Conservation (phyloP, 2,797 vertebrate genomes). For the Euthynnus affinis region DNA sequence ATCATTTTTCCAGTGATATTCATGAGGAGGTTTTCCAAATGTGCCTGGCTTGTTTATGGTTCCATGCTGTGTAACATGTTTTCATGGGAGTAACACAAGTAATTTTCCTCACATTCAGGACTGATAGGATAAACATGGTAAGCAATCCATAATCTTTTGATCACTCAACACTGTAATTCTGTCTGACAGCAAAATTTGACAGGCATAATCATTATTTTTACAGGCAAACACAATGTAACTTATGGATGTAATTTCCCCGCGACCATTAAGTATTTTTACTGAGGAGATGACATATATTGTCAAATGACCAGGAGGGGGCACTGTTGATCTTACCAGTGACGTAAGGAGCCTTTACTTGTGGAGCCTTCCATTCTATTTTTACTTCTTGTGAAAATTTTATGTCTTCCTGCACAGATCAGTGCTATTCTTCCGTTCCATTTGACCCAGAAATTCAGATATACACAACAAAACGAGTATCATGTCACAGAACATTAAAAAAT, state of each 20-base stretch:
- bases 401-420: slow-evolving; percentile 66
- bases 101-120: slow-evolving; percentile 36
- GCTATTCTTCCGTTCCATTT: slow-evolving; percentile 61
- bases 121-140: slow-evolving; percentile 60
- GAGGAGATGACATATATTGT: background rate
- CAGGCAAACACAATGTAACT: slow-evolving; percentile 18
- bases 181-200: slow-evolving; percentile 22
- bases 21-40: slow-evolving; percentile 19
- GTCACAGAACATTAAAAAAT: slow-evolving; percentile 26
- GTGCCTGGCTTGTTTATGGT: slow-evolving; percentile 9
- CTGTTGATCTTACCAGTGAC: slow-evolving; percentile 64
- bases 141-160: slow-evolving; percentile 45
- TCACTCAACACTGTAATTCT: slow-evolving; percentile 32
- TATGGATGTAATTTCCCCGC: slow-evolving; percentile 6
- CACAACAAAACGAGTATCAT: slow-evolving; percentile 45
- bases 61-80: slow-evolving; percentile 30
- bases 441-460: slow-evolving; percentile 63
- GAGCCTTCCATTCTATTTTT: slow-evolving; percentile 72
- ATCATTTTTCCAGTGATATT: background rate
- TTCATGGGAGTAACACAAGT: slow-evolving; percentile 21
- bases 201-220: slow-evolving; percentile 43
- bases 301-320: slow-evolving; percentile 75
- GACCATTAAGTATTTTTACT: background rate
- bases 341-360: slow-evolving; percentile 23
- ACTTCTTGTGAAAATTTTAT: slow-evolving; percentile 73